phyloP scores from a whole-genome alignment of 2,113 vertebrate genomes.

The Uropsilus gracilis region DNA sequence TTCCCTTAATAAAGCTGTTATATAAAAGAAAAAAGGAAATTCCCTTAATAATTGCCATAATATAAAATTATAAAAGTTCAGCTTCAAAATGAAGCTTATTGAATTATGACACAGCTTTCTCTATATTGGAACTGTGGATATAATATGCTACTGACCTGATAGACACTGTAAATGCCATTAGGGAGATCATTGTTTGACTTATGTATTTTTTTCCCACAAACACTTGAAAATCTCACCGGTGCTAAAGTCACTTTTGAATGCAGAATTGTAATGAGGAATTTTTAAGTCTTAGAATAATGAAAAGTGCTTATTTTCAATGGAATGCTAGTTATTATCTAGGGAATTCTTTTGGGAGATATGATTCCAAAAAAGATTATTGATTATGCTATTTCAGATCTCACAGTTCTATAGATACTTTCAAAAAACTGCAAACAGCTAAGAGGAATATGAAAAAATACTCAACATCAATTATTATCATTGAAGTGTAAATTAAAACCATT shows the following conservation, averaged over 20 bases:
- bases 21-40: not conserved
- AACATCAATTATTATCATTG: too few species aligned
- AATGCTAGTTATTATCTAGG: not conserved
- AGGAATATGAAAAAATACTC: too few species aligned
- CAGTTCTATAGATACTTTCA: too few species aligned
- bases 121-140: not conserved
- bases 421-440: too few species aligned
- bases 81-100: not conserved
- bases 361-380: not conserved
- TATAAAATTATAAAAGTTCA: not conserved
- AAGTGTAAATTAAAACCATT: too few species aligned
- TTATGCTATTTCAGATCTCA: not conserved
- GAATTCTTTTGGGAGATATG: not conserved
- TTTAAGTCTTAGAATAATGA: not conserved
- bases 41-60: not conserved
- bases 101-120: not conserved
- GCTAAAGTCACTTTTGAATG: not conserved
- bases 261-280: not conserved
- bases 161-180: not conserved
- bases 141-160: not conserved
- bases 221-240: not conserved
- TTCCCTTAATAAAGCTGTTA: not conserved
- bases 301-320: not conserved
- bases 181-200: not conserved
- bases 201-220: not conserved